These are phyloP conservation scores for Aldabrachelys gigantea DNA, from an alignment of 2,113 vertebrate species.

Conservation along the genomic window DNA sequence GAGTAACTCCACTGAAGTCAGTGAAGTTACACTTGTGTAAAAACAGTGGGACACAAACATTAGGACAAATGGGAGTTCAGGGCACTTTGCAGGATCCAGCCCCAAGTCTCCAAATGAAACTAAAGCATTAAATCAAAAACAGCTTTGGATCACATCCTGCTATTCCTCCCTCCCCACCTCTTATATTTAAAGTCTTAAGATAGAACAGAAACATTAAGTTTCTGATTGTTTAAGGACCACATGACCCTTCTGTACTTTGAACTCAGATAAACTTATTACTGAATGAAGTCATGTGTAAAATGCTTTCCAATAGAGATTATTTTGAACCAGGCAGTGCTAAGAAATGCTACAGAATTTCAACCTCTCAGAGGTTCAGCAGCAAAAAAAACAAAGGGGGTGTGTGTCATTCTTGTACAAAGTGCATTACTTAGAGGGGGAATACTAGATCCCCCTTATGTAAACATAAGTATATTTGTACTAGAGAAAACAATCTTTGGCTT, in stretches of 20 bases:
- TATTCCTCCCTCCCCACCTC: not conserved
- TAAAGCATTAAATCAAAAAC: not conserved
- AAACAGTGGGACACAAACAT: not conserved
- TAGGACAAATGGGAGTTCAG: not conserved
- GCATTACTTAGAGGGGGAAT: rapidly evolving
- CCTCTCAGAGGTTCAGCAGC: not conserved
- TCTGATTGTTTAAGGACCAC: constrained; percentile 1
- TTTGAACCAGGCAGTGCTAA: constrained; percentile 50
- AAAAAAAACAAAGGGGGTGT: not conserved
- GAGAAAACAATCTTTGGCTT: not conserved
- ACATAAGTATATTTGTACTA: not conserved
- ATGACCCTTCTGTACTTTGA: constrained; percentile 66
- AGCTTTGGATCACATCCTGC: not conserved
- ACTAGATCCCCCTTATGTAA: not conserved
- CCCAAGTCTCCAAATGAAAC: not conserved
- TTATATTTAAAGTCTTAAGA: constrained; percentile 5
- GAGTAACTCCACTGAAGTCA: not conserved
- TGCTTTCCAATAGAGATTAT: constrained; percentile 55
- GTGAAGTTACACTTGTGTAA: not conserved
- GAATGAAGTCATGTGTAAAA: constrained; percentile 62
- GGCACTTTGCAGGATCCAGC: not conserved
- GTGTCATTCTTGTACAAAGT: not conserved
- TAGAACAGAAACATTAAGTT: not conserved
- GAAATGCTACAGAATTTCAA: constrained; percentile 57
- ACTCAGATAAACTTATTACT: constrained; percentile 68